phyloP scores from a whole-genome alignment of 2,888 invertebrate species.

The Sipha maydis region DNA sequence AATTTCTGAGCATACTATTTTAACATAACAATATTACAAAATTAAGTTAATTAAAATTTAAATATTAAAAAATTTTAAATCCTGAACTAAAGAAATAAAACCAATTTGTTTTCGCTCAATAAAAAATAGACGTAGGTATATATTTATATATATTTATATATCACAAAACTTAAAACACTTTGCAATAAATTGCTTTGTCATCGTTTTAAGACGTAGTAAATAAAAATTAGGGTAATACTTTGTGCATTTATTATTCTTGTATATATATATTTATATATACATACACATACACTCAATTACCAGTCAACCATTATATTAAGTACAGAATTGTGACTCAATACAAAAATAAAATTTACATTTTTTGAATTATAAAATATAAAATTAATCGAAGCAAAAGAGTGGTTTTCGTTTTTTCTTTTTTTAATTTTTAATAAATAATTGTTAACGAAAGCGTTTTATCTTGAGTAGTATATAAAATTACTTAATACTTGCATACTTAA shows the following conservation, averaged over 20 bases:
- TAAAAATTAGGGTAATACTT: constrained; percentile 12
- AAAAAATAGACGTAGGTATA: not conserved
- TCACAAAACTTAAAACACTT: constrained; percentile 24
- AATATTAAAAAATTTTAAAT: not conserved
- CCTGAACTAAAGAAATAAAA: not conserved
- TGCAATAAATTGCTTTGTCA: constrained; percentile 32
- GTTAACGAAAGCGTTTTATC: not conserved
- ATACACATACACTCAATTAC: constrained; percentile 5
- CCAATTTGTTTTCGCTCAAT: not conserved
- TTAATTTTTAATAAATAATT: not conserved
- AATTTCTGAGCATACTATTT: not conserved
- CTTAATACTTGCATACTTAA: not conserved
- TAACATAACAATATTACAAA: not conserved
- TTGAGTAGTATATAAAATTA: not conserved
- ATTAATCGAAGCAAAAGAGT: not conserved
- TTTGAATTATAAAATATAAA: not conserved
- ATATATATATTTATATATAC: not conserved
- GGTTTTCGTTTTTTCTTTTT: no score
- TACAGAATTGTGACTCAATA: not conserved
- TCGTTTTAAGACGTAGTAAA: constrained; percentile 30
- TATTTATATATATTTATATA: no score
- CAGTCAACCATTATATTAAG: not conserved
- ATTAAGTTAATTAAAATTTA: not conserved
- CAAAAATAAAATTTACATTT: not conserved
- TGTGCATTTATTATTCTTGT: constrained; percentile 12